A percentile compares a stretch with the other conserved stretches of the same genome.
phyloP scores from a whole-genome alignment of 2,888 invertebrate species.

The Nesidiocoris tenuis region DNA sequence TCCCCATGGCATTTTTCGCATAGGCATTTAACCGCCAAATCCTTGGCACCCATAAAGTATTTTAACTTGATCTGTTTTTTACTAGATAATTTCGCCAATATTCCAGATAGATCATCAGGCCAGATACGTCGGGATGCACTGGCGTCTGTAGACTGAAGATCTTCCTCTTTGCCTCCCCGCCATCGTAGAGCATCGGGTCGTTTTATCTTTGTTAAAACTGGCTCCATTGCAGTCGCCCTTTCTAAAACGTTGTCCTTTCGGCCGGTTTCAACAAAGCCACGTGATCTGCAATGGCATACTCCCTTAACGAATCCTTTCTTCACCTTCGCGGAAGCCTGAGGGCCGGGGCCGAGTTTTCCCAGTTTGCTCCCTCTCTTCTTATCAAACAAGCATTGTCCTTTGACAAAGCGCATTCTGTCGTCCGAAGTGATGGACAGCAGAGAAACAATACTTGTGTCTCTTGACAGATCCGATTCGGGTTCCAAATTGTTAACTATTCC shows the following conservation, averaged over 20 bases:
- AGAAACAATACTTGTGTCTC: constrained; percentile 7
- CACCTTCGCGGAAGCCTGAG: not conserved
- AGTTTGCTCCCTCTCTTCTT: constrained; percentile 22
- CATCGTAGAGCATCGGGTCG: not conserved
- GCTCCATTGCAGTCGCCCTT: not conserved
- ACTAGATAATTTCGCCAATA: not conserved
- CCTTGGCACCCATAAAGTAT: constrained; percentile 10
- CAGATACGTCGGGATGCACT: too few species aligned
- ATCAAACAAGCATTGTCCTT: constrained; percentile 25
- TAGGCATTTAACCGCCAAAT: constrained; percentile 9
- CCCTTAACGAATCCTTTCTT: constrained; percentile 18
- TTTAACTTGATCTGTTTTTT: constrained; percentile 6
- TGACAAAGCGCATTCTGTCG: constrained; percentile 31
- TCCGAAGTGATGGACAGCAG: constrained; percentile 32
- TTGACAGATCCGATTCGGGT: not conserved
- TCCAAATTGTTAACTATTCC: not conserved
- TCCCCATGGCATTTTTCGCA: constrained; percentile 12
- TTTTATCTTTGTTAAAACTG: not conserved
- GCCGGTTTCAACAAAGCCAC: too few species aligned
- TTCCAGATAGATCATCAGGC: not conserved
- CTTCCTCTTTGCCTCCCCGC: not conserved
- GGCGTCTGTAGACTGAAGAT: too few species aligned
- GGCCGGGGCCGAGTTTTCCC: constrained; percentile 8
- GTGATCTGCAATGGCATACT: constrained; percentile 15
- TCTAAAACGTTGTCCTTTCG: not conserved